Percentiles rank a stretch among this genome's conserved stretches.
Conservation (phyloP, 1,140 invertebrate species). For the Homalodisca vitripennis region DNA sequence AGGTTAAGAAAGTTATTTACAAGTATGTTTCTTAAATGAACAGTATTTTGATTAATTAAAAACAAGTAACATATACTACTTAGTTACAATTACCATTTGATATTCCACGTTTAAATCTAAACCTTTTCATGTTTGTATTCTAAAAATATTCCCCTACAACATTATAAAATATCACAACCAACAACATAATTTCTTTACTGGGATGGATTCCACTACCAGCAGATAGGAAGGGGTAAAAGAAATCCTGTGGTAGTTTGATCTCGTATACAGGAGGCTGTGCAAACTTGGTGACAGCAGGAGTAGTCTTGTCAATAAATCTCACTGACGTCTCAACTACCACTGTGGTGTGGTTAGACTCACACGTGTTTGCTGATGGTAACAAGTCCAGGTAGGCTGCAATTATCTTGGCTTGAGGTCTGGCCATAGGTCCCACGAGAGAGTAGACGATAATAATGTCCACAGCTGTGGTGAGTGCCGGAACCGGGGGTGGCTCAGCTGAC, state of each 20-base stretch:
- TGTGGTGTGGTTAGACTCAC: not conserved
- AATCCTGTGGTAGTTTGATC: conserved; percentile 63
- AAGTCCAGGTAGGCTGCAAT: conserved; percentile 46
- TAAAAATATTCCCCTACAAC: too few relatives aligned
- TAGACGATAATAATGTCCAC: conserved; percentile 53
- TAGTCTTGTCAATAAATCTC: conserved; percentile 59
- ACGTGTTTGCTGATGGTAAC: not conserved
- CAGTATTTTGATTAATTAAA: too few relatives aligned
- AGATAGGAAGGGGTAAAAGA: conserved; percentile 66
- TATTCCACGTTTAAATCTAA: too few relatives aligned
- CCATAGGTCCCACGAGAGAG: conserved; percentile 51
- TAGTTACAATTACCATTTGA: too few relatives aligned
- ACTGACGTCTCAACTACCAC: conserved; percentile 50
- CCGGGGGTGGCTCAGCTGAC: not conserved
- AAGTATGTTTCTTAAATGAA: too few relatives aligned
- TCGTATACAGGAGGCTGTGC: conserved; percentile 60
- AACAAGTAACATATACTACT: too few relatives aligned
- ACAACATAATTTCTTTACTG: too few relatives aligned
- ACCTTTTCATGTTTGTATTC: too few relatives aligned
- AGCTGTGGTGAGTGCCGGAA: conserved; percentile 46
- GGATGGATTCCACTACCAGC: too few relatives aligned
- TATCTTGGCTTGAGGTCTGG: conserved; percentile 52
- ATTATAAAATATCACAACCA: too few relatives aligned
- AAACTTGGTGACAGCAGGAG: conserved; percentile 52
- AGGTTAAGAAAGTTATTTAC: too few relatives aligned